Evolutionary conservation across 2,113 vertebrate genomes (phyloP), one percentile per base, ranked within the genome.

Genomic region (Spea bombifrons): DNA sequence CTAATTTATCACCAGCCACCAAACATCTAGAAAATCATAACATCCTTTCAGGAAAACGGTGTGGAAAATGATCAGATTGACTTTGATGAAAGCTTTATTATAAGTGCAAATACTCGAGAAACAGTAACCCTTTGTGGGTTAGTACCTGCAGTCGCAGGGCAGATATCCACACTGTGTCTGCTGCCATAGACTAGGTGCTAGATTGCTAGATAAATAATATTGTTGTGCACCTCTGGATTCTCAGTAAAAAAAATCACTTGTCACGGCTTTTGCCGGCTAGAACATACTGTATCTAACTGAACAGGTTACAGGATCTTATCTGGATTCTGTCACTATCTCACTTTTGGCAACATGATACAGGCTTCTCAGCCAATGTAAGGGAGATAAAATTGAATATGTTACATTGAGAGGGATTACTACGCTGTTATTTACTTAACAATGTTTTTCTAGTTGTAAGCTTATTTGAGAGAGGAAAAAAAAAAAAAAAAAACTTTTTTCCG

Each of bases 21-120:
- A 92, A 94, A 93, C 94, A 95, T 91, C 88, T 90, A 94, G 93
- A 96, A 95, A 96, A 95, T 97, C 96, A 98, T 94, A 98, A 98
- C 95, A 98, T 98, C 96, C 96, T 97, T 93, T 95, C 95, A 96
- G 97, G 97, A 97, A 97, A 91, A 94, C 90, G 90, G 94, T 90
- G 92, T 95, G 94, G 94, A 97, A 96, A 94, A 95, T 94, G 93
- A 95, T 96, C 94, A 94, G 92, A 92, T 88, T 86, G 88, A 86
- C 93, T 95, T 94, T 94, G 94, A 95, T 94, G 95, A 91, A 90
- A 90, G 91, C 86, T 92, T 90, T 88, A 89, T 87, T 88, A 88
- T 87, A 78, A 82, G 86, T 90, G 84, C 81, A 78, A 82, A 86
- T 49, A 81, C 84, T 83, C 88, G 89, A 90, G 84, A 1, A 30